These are phyloP conservation scores for Orthosia cruda DNA, from an alignment of 2,888 invertebrate genomes.

Conservation along the genomic window DNA sequence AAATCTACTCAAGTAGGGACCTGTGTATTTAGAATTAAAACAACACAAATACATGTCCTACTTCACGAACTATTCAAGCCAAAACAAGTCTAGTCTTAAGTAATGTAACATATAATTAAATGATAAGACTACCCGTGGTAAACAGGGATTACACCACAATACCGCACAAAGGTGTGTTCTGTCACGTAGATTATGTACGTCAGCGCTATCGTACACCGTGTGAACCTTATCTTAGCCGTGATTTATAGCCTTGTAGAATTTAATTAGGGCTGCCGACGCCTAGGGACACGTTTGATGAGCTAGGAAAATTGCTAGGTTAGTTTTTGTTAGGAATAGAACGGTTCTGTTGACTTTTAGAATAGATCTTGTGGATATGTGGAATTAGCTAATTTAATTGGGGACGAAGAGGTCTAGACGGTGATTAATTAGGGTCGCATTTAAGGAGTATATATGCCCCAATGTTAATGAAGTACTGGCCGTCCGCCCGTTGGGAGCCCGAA, in stretches of 20 bases:
- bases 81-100: slow-evolving; percentile 40
- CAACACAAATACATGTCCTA: slow-evolving; percentile 21
- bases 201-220: slow-evolving; percentile 65
- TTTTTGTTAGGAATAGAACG: slow-evolving; percentile 29
- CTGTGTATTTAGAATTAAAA: background rate
- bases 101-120: slow-evolving; percentile 57
- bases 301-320: slow-evolving; percentile 41
- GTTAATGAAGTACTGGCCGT: no score
- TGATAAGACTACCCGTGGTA: slow-evolving; percentile 53
- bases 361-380: slow-evolving; percentile 18
- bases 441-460: no score
- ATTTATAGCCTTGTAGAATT: slow-evolving; percentile 76
- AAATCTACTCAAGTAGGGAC: background rate
- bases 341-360: slow-evolving; percentile 38
- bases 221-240: slow-evolving; percentile 75
- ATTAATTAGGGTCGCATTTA: background rate
- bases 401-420: background rate
- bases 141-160: slow-evolving; percentile 54
- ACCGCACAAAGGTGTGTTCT: slow-evolving; percentile 62
- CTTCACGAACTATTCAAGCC: slow-evolving; percentile 17
- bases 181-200: slow-evolving; percentile 66
- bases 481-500: no score
- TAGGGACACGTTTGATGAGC: slow-evolving; percentile 55
- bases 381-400: slow-evolving; percentile 38
- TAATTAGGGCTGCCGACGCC: slow-evolving; percentile 67